A percentile compares a stretch with the other conserved stretches of the same genome.
phyloP scores from a whole-genome alignment of 92 coral and sea anemone genomes.

The Epizoanthus ramosus region DNA sequence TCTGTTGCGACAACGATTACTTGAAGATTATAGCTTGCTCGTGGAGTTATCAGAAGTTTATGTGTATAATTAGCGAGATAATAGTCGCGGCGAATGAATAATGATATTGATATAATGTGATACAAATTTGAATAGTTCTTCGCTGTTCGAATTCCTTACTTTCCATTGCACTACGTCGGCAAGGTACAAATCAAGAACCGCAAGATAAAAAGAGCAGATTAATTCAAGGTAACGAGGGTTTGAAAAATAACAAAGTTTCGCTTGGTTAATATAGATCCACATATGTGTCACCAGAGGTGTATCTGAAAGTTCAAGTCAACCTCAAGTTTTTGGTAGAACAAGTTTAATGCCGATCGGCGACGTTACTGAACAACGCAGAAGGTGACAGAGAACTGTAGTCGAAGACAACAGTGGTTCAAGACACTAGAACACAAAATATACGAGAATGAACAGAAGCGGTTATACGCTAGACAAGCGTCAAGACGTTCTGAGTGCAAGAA shows the following conservation, averaged over 20 bases:
- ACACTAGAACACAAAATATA: neutral
- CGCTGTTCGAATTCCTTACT: neutral
- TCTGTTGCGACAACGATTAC: no score
- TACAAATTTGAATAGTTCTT: no score
- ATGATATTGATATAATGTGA: no score
- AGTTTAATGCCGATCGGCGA: neutral
- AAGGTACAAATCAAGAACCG: neutral
- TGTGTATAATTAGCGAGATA: no score
- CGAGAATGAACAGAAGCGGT: neutral
- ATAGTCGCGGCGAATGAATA: no score
- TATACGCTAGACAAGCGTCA: neutral
- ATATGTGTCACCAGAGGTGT: neutral
- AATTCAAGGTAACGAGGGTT: neutral
- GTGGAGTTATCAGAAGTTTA: no score
- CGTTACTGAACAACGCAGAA: neutral
- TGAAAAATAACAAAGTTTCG: no score
- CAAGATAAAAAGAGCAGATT: neutral
- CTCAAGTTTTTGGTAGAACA: neutral
- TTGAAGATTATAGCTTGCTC: no score
- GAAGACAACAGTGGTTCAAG: no score
- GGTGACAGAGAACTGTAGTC: no score
- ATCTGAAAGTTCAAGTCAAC: neutral
- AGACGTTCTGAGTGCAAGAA: conserved; percentile 23
- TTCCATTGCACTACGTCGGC: neutral
- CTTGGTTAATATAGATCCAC: neutral